Conservation (phyloP, 2,797 vertebrate species). For the Leptoclinus maculatus region DNA sequence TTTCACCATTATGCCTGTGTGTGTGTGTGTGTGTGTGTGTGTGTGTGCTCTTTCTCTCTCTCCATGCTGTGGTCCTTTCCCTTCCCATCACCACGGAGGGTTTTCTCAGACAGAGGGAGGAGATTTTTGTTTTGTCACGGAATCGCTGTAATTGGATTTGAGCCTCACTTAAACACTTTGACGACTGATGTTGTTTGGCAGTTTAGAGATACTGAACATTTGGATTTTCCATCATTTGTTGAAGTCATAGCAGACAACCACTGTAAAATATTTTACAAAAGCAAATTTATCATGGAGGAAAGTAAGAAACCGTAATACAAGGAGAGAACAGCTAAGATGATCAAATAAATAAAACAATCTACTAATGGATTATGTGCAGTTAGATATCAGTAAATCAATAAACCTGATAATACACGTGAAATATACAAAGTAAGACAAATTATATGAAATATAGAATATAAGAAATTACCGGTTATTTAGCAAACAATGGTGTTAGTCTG, state of each 20-base stretch:
- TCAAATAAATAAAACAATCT: not conserved
- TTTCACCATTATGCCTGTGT: constrained; percentile 1
- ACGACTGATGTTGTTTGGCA: constrained; percentile 24
- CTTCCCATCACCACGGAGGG: constrained; percentile 40
- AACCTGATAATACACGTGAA: not conserved
- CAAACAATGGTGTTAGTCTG: not conserved
- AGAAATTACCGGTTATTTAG: not conserved
- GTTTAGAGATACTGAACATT: constrained; percentile 17
- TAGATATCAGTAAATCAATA: not conserved
- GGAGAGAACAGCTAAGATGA: not conserved
- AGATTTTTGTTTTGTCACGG: constrained; percentile 39
- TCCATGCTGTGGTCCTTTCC: constrained; percentile 63
- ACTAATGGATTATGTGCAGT: not conserved
- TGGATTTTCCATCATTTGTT: constrained; percentile 17
- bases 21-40: constrained; percentile 16
- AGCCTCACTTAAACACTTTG: constrained; percentile 33
- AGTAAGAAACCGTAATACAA: not conserved
- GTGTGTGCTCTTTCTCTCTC: constrained; percentile 27
- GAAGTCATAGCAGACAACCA: constrained; percentile 1
- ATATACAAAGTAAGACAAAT: not conserved
- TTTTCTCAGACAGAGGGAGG: constrained; percentile 42
- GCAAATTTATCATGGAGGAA: not conserved
- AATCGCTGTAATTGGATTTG: constrained; percentile 54
- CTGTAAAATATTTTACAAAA: not conserved
- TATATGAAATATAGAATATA: not conserved